Evolutionary conservation across 2,797 vertebrate genomes (phyloP), one percentile per base, ranked within the genome.

Genomic region (Cyprinella venusta): DNA sequence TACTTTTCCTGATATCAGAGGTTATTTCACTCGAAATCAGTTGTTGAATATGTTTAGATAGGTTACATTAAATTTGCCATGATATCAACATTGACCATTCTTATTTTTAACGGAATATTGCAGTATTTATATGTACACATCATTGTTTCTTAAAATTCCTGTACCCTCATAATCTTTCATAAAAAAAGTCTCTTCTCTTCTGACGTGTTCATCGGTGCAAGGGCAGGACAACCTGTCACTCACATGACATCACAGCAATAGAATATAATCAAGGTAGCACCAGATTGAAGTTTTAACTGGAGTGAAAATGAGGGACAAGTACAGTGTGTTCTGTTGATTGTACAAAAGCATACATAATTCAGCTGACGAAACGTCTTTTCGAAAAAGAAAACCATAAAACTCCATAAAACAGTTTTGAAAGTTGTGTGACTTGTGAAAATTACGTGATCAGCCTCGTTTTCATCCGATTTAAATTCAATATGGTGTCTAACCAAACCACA

Each of bases 1-100:
- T 36, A 21, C 12, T 56, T 75, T 38, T 56, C 50, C 6, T 56
- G 71, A 75, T 75, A 16, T 75, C 12, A 24, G 33, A 75, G 72
- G 52, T 9, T 24, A 59, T 59, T 40, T 8, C 5, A 6, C 50
- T n/a, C 2, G 0, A 75, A 38, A 2, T 6, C 30, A n/a, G 12
- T 74, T 15, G 12, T 74, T 38, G 16, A 15, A 38, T 38, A 75
- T 50, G 1, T 75, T 38, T 38, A 5, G 12, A 33, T 24, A 24
- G 19, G 4, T 24, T 59, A 7, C 3, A 21, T 21, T 54, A 21
- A 54, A 54, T 54, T 56, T 19, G 8, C 6, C 18, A 54, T 54
- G 7, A 54, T 21, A 54, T 54, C 50, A 54, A 4, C 52, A 9
- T 9, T 56, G 3, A n/a, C 52, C 42, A 56, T 56, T 56, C 52